Conservation (phyloP, 2,797 vertebrate genomes). For the Lithobates sylvaticus region DNA sequence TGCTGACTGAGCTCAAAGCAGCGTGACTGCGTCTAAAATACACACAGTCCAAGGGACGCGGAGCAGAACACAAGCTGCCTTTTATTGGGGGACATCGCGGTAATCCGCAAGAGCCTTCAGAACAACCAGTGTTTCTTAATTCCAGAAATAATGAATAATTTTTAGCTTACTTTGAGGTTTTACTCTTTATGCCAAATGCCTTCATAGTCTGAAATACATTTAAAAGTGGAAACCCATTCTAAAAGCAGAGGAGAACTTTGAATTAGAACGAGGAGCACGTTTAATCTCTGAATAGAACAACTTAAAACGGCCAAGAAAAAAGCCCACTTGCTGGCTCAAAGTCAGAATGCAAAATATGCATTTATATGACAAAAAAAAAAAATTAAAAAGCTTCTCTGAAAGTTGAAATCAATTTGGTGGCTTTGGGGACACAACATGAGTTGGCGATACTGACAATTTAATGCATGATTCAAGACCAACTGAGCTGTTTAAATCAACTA, state of each 20-base stretch:
- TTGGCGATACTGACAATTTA: too few relatives aligned
- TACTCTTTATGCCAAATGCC: background rate
- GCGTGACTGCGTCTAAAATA: background rate
- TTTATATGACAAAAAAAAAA: too few relatives aligned
- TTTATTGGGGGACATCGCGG: background rate
- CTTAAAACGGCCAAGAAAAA: background rate
- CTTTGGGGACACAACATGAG: too few relatives aligned
- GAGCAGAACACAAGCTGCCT: conserved; percentile 6
- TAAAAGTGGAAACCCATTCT: background rate
- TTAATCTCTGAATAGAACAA: background rate
- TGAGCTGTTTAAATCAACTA: too few relatives aligned
- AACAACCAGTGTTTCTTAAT: conserved; percentile 4
- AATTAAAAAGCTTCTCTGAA: too few relatives aligned
- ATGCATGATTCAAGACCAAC: too few relatives aligned
- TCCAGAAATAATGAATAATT: background rate
- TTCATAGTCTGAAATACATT: background rate
- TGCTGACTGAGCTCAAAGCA: conserved; percentile 44
- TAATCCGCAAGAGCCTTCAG: background rate
- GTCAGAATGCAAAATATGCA: too few relatives aligned
- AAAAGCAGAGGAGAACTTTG: background rate
- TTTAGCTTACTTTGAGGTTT: background rate
- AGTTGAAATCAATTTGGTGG: too few relatives aligned
- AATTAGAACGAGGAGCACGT: background rate
- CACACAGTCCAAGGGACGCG: background rate
- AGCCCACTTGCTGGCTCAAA: too few relatives aligned